A percentile compares a stretch with the other conserved stretches of the same genome.
Evolutionary conservation across 2,888 invertebrate genomes (phyloP).

Genomic region (Lysandra bellargus): DNA sequence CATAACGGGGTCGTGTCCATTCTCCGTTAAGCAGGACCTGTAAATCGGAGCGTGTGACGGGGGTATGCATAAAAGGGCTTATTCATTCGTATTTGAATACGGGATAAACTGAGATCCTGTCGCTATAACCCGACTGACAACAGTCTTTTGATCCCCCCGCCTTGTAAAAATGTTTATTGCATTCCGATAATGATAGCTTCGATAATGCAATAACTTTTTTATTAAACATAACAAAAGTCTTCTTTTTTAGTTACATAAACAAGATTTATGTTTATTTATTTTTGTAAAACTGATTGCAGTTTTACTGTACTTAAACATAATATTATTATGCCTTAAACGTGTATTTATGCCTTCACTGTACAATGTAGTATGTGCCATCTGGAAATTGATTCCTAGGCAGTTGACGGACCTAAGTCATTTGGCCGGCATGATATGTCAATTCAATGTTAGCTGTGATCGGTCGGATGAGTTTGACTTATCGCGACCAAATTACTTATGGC

Average conservation of each 20-base stretch:
- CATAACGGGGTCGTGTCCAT: not conserved
- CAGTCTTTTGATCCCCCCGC: slow-evolving; percentile 4
- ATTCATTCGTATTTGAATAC: slow-evolving; percentile 20
- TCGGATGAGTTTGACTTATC: too few relatives aligned
- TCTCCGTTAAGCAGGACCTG: not conserved
- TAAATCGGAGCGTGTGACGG: not conserved
- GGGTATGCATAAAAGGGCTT: not conserved
- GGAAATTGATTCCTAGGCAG: too few relatives aligned
- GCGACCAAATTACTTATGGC: too few relatives aligned
- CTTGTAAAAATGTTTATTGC: slow-evolving; percentile 37
- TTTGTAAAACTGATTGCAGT: too few relatives aligned
- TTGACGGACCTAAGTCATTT: too few relatives aligned
- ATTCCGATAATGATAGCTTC: slow-evolving; percentile 32
- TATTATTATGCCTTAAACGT: too few relatives aligned
- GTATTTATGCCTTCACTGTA: too few relatives aligned
- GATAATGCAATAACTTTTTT: slow-evolving; percentile 14
- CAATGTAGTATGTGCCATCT: too few relatives aligned
- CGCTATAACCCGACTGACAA: slow-evolving; percentile 38
- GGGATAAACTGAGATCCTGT: not conserved
- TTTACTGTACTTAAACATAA: too few relatives aligned
- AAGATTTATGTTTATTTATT: not conserved
- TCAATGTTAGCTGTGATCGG: too few relatives aligned
- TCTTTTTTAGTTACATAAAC: not conserved
- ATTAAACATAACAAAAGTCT: slow-evolving; percentile 7
- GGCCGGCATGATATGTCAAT: too few relatives aligned